phyloP scores from a whole-genome alignment of 2,888 invertebrate species.

The Eurytoma adleriae region DNA sequence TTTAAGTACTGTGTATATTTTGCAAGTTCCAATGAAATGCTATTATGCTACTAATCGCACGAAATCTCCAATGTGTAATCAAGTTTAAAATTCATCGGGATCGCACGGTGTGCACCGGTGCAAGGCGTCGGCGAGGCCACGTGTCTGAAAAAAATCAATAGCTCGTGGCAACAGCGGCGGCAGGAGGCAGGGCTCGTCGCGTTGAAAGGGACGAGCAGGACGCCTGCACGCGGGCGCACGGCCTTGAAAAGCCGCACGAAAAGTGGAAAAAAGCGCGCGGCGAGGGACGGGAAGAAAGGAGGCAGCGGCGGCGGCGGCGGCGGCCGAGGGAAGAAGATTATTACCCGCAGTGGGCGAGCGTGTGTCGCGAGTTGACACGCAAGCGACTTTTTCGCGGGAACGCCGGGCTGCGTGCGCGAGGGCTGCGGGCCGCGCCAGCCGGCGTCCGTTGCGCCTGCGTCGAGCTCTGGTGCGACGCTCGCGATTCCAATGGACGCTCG shows the following conservation, averaged over 20 bases:
- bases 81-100: too few relatives aligned
- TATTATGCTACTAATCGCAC: too few relatives aligned
- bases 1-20: too few relatives aligned
- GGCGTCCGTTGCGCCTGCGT: too few relatives aligned
- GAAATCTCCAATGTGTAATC: too few relatives aligned
- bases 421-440: neutral
- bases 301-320: conserved; percentile 1
- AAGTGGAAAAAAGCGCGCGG: conserved; percentile 45
- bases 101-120: too few relatives aligned
- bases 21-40: too few relatives aligned
- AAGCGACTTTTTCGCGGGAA: conserved; percentile 65
- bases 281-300: conserved; percentile 38
- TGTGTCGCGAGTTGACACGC: conserved; percentile 65
- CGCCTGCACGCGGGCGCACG: neutral
- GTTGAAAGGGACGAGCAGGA: neutral
- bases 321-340: conserved; percentile 61
- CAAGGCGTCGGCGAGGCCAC: neutral
- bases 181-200: neutral
- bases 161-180: neutral
- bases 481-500: neutral
- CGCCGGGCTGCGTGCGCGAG: conserved; percentile 9
- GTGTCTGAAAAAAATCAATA: conserved; percentile 17
- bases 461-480: neutral
- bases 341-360: conserved; percentile 61
- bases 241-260: conserved; percentile 52